Evolutionary conservation across 2,113 vertebrate species (phyloP).

Genomic region (Pelusios castaneus): DNA sequence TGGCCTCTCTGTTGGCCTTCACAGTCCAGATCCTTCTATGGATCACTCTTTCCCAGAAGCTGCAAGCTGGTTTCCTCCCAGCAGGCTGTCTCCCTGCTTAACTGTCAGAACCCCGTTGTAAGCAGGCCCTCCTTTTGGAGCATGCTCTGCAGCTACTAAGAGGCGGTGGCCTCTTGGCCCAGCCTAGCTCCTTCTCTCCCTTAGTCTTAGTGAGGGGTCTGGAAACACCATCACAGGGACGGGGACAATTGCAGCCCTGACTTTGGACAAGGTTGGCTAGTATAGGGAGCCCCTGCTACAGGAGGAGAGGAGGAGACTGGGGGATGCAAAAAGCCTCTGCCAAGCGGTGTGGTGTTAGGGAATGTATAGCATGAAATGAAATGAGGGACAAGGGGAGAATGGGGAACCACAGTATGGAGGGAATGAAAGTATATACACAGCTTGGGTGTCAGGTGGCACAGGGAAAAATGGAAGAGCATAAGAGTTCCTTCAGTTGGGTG

Average conservation of each 20-base stretch:
- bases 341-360: neutral
- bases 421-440: neutral
- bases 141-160: neutral
- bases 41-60: neutral
- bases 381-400: neutral
- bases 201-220: neutral
- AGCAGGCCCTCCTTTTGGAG: neutral
- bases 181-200: neutral
- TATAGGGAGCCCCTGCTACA: neutral
- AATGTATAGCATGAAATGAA: neutral
- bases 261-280: neutral
- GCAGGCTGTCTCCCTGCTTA: neutral
- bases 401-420: neutral
- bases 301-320: neutral
- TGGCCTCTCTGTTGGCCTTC: neutral
- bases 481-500: neutral
- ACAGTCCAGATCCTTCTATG: neutral
- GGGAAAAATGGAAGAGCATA: neutral
- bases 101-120: neutral
- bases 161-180: neutral
- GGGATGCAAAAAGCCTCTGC: neutral
- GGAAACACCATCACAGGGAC: neutral
- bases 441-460: neutral
- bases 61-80: neutral
- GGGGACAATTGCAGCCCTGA: neutral